Percentiles rank a stretch among this genome's conserved stretches.
phyloP scores from a whole-genome alignment of 2,888 invertebrate species.

The Papilio gigon region DNA sequence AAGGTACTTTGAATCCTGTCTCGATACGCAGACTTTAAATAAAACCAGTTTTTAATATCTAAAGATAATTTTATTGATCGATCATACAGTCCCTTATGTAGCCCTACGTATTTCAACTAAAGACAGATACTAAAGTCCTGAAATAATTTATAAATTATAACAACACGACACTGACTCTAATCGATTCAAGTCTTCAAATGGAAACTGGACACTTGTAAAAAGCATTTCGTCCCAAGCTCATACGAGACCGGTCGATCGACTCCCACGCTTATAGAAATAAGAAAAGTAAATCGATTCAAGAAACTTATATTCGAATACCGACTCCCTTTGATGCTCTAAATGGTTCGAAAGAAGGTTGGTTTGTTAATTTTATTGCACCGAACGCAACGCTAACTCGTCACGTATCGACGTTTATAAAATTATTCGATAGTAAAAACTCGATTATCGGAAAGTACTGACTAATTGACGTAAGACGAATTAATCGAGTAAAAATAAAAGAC shows the following conservation, averaged over 20 bases:
- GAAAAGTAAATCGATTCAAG: slow-evolving; percentile 34
- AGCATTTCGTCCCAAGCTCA: slow-evolving; percentile 2
- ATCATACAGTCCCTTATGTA: slow-evolving; percentile 27
- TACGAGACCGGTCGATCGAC: slow-evolving; percentile 20
- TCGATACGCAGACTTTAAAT: slow-evolving; percentile 6
- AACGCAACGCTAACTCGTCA: slow-evolving; percentile 49
- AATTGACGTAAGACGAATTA: slow-evolving; percentile 63
- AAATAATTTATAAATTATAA: slow-evolving; percentile 37
- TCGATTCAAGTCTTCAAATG: slow-evolving; percentile 29
- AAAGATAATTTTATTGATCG: slow-evolving; percentile 36
- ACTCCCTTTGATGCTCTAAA: slow-evolving; percentile 31
- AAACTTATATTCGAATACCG: slow-evolving; percentile 8
- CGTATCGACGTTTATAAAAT: slow-evolving; percentile 53
- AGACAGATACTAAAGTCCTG: slow-evolving; percentile 28
- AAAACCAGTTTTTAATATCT: slow-evolving; percentile 16
- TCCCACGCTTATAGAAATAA: slow-evolving; percentile 29
- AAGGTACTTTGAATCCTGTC: background rate
- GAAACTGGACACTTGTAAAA: slow-evolving; percentile 33
- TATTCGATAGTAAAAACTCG: slow-evolving; percentile 50
- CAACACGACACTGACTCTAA: slow-evolving; percentile 23
- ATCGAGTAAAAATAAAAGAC: slow-evolving; percentile 52
- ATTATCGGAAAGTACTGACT: slow-evolving; percentile 50
- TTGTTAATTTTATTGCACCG: slow-evolving; percentile 58
- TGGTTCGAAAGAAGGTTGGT: slow-evolving; percentile 37
- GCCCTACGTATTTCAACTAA: slow-evolving; percentile 5